These are phyloP conservation scores for Austrolebias charrua DNA, from an alignment of 2,797 vertebrate species.

Conservation along the genomic window DNA sequence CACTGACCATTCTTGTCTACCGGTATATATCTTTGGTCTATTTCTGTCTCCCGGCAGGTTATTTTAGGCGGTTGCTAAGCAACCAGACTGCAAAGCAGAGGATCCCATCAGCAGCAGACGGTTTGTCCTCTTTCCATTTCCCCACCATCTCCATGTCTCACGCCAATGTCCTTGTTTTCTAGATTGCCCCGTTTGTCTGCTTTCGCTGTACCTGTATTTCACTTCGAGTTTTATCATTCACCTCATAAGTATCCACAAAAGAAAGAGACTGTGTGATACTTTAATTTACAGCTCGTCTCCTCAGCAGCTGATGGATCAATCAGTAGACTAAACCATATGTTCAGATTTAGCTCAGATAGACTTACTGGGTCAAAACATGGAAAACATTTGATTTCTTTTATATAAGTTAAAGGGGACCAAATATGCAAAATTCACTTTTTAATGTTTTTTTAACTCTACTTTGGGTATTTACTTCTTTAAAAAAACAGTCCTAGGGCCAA, in stretches of 20 bases:
- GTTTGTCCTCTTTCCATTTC: constrained; percentile 66
- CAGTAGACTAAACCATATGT: too few relatives aligned
- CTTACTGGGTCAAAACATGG: too few relatives aligned
- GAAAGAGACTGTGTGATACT: background rate
- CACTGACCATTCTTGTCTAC: constrained; percentile 44
- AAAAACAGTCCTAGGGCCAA: too few relatives aligned
- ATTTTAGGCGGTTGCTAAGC: constrained; percentile 86
- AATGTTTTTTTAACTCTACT: too few relatives aligned
- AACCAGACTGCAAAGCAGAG: constrained; percentile 78
- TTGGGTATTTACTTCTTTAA: too few relatives aligned
- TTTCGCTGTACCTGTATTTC: background rate
- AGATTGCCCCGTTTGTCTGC: constrained; percentile 3
- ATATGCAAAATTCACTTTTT: too few relatives aligned
- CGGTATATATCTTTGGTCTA: constrained; percentile 76
- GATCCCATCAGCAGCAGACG: constrained; percentile 77
- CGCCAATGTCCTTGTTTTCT: constrained; percentile 3
- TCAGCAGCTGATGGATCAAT: too few relatives aligned
- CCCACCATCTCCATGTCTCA: constrained; percentile 33
- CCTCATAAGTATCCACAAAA: background rate
- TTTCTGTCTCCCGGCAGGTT: constrained; percentile 80
- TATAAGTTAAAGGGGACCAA: too few relatives aligned
- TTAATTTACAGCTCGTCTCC: background rate
- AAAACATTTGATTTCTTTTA: too few relatives aligned
- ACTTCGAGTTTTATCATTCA: constrained; percentile 5
- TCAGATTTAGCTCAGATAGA: background rate